Base-by-base conservation (phyloP, 2,888 invertebrate genomes). In the Parnassius glacialis region DNA sequence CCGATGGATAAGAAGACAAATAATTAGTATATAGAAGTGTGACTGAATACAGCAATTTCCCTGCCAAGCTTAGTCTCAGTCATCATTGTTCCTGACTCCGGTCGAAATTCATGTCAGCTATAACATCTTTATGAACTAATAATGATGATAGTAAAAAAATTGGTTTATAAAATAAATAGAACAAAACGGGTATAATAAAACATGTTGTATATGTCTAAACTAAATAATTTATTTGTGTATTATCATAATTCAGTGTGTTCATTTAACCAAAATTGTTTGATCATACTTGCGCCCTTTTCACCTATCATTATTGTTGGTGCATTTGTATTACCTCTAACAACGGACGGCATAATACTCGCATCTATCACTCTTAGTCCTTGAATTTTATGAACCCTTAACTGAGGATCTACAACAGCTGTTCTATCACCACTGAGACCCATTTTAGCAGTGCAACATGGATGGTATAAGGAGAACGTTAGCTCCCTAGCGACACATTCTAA, bases 361-460 rank as follows among this genome's bases (percentile, higher is more conserved):
- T 94, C 94, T n/a, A 93, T 87, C 0, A 94, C 94, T 60, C 94
- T 83, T 2, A 95, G 70, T 0, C 90, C 83, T 64, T 88, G 41
- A 13, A 93, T 69, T 50, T 64, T 61, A 3, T 47, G 59, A 45
- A 67, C 65, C 25, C 48, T 65, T n/a, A 67, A 41, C 25, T 65
- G 61, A 2, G 68, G 66, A 16, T 65, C 63, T 13, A 68, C 42
- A 9, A 68, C 68, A 45, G 66, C 65, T 11, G 61, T 60, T 5
- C 16, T 52, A 53, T 64, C 68, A 10, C 63, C 70, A 2, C 72
- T 71, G 0, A 93, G 90, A 3, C 94, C 94, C 94, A 94, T 94
- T 79, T 91, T 94, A 0, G 88, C 88, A 1, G 94, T 93, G 56
- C 95, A 93, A 2, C 93, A 93, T 0, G 95, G 96, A 82, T 96